Percentiles rank a stretch among this genome's conserved stretches.
Evolutionary conservation across 2,113 vertebrate species (phyloP).

Genomic region (Scomber japonicus): DNA sequence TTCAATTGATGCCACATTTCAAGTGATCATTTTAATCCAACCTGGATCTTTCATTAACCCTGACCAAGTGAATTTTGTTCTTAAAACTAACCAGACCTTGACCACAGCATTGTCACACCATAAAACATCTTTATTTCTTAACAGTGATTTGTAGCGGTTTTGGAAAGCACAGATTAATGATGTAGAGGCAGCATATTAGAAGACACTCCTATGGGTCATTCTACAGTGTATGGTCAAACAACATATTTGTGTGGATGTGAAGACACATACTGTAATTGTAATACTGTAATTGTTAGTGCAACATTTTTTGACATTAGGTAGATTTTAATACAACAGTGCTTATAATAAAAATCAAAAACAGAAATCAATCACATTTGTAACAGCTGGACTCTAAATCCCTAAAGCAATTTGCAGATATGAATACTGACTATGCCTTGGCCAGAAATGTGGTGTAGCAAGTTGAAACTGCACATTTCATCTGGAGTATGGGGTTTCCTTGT

Average conservation of each 20-base stretch:
- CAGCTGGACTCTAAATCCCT: slow-evolving; percentile 37
- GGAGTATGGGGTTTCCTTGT: background rate
- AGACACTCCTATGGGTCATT: too few species aligned
- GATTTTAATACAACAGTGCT: background rate
- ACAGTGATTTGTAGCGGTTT: too few species aligned
- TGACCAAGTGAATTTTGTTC: too few species aligned
- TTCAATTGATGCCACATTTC: too few species aligned
- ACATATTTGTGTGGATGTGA: background rate
- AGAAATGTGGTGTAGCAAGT: background rate
- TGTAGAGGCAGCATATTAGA: too few species aligned
- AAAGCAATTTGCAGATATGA: slow-evolving; percentile 62
- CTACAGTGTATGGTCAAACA: too few species aligned
- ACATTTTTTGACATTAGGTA: background rate
- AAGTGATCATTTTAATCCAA: too few species aligned
- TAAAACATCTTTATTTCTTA: too few species aligned
- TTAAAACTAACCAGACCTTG: too few species aligned
- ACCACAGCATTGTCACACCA: too few species aligned
- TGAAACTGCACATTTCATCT: background rate
- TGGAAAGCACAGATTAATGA: too few species aligned
- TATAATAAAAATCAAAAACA: background rate
- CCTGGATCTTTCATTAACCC: too few species aligned
- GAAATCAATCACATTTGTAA: background rate
- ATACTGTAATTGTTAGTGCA: background rate
- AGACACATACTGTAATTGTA: background rate
- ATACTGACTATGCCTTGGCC: slow-evolving; percentile 40